Evolutionary conservation across 2,888 invertebrate genomes (phyloP), one percentile per base, ranked within the genome.

Genomic region (Noctua janthina): DNA sequence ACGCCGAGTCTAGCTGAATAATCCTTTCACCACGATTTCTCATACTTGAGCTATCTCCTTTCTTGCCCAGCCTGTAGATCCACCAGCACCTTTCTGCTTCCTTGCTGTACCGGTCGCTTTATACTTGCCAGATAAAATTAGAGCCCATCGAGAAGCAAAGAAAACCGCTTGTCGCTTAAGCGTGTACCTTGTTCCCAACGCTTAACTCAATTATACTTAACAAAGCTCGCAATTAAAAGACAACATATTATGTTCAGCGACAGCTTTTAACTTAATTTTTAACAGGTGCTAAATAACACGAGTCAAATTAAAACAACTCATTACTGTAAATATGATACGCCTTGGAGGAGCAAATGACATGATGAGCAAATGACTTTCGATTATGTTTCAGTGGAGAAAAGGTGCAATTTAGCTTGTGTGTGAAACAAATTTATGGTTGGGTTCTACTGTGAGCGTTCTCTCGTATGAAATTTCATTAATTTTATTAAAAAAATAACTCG

Each of bases 251-350:
- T 69, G 74, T 78, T 76, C 43, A 8, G 72, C 39, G 72, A 69
- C 76, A 78, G 76, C 66, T 74, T 73, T 73, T 81, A 78, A 86
- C 76, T 69, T 64, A 76, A 81, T 69, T 82, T 81, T 69, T 76
- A 81, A 81, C 83, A 76, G 77, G 74, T 71, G 77, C 74, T 88
- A 85, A 88, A 87, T 87, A 81, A 77, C 76, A 35, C 29, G 46
- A 67, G 79, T 70, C 73, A 79, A 68, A 82, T 86, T 82, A 82
- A 87, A 83, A 69, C 74, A 83, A 81, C 88, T 86, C 81, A 74
- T 84, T 80, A 86, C 54, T 72, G n/a, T 46, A 71, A 78, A 66
- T 81, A 56, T 49, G 54, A 49, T 59, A 76, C 59, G 72, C 23
- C 13, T 62, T 39, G 0, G 4, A n/a, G 13, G 15, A 64, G 51